A percentile compares a stretch with the other conserved stretches of the same genome.
Conservation (phyloP, 2,797 vertebrate genomes). For the Alcedo atthis region DNA sequence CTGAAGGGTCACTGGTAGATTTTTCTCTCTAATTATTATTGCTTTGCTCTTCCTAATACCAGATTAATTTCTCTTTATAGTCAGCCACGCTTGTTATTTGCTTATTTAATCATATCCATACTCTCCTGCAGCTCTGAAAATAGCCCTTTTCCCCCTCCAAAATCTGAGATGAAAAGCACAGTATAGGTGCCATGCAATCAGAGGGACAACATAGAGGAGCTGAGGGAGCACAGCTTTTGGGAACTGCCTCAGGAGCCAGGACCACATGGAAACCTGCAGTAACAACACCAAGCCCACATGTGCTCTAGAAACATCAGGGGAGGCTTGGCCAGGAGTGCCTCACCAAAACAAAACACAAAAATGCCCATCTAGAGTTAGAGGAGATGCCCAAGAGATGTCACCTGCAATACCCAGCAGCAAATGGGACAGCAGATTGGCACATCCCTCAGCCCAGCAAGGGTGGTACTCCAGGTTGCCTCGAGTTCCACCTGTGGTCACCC, state of each 20-base stretch:
- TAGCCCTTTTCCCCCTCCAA: not conserved
- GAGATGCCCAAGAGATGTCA: not conserved
- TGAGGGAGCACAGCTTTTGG: not conserved
- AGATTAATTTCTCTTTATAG: not conserved
- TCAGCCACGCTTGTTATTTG: not conserved
- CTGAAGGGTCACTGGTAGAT: not conserved
- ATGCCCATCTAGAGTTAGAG: not conserved
- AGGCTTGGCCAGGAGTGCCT: not conserved
- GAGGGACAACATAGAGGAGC: not conserved
- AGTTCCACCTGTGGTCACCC: not conserved
- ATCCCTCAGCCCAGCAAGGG: not conserved
- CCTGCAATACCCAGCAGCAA: not conserved
- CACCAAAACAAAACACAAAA: not conserved
- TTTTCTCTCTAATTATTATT: not conserved
- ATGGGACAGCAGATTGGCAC: not conserved
- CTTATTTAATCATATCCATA: not conserved
- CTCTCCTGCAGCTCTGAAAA: not conserved
- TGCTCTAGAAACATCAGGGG: not conserved
- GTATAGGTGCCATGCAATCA: accelerated
- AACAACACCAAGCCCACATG: not conserved
- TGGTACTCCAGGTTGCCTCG: accelerated
- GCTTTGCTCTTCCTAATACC: not conserved
- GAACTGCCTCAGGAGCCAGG: not conserved
- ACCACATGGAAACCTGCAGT: not conserved
- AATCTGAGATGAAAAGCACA: not conserved